A percentile compares a stretch with the other conserved stretches of the same genome.
phyloP scores from a whole-genome alignment of 2,113 vertebrate genomes.

The Myocastor coypus region DNA sequence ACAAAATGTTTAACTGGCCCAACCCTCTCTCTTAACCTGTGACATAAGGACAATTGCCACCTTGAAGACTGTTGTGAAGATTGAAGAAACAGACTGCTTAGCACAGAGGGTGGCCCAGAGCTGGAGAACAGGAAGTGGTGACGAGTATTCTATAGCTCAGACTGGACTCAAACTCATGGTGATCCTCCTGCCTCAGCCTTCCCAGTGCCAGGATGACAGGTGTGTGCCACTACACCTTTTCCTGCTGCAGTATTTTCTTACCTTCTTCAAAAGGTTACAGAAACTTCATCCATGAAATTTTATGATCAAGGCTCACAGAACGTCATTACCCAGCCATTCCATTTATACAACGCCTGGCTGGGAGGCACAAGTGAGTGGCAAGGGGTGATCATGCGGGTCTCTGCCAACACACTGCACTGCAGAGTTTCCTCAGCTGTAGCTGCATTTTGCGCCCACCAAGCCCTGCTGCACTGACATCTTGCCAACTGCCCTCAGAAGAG shows the following conservation, averaged over 20 bases:
- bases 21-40: not conserved
- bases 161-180: not conserved
- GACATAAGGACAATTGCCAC: not conserved
- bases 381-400: not conserved
- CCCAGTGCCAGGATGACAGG: not conserved
- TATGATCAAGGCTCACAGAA: not conserved
- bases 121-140: not conserved
- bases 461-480: not conserved
- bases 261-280: not conserved
- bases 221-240: not conserved
- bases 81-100: not conserved
- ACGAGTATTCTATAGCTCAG: not conserved
- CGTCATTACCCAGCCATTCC: not conserved
- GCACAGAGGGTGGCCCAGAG: not conserved
- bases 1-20: conserved; percentile 8
- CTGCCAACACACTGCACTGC: fast-evolving
- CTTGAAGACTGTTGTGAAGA: not conserved
- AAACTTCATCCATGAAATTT: conserved; percentile 2
- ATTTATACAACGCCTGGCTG: not conserved
- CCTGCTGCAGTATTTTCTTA: not conserved
- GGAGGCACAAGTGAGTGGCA: not conserved
- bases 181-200: not conserved
- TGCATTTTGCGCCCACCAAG: not conserved
- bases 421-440: not conserved
- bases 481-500: not conserved